Percentiles rank a stretch among this genome's conserved stretches.
phyloP scores from a whole-genome alignment of 2,888 invertebrate species.

The Drosophila nigricruria region DNA sequence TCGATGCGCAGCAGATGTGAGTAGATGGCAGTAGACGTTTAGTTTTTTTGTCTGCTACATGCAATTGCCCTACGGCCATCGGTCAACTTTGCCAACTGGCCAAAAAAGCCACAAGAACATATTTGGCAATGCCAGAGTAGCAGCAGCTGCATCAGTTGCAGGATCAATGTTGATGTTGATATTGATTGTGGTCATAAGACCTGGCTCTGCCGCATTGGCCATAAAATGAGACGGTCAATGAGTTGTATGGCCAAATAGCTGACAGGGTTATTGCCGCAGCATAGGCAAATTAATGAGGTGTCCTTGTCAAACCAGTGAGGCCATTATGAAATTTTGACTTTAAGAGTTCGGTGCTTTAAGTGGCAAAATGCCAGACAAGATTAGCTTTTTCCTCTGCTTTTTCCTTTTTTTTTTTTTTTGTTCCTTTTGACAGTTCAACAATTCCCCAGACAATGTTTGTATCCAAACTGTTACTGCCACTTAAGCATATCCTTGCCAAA shows the following conservation, averaged over 20 bases:
- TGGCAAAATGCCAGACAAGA: conserved; percentile 26
- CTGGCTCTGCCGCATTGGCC: conserved; percentile 34
- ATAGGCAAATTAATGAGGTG: conserved; percentile 74
- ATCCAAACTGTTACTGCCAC: conserved; percentile 76
- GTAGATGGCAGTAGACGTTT: conserved; percentile 7
- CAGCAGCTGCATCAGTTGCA: conserved; percentile 47
- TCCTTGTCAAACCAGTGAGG: conserved; percentile 46
- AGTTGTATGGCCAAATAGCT: conserved; percentile 71
- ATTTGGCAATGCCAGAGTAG: conserved; percentile 60
- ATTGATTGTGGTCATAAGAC: conserved; percentile 56
- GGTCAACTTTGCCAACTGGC: conserved; percentile 65
- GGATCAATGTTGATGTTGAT: conserved; percentile 60
- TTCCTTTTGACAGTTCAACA: conserved; percentile 38
- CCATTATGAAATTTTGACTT: conserved; percentile 48
- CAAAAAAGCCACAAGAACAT: conserved; percentile 77
- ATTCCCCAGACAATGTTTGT: conserved; percentile 74
- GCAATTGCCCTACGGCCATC: conserved; percentile 57
- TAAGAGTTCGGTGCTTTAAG: conserved; percentile 21
- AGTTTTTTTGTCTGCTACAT: conserved; percentile 62
- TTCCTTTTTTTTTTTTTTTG: conserved; percentile 11
- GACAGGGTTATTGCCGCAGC: conserved; percentile 74
- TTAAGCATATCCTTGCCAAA: conserved; percentile 75
- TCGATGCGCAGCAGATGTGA: neutral
- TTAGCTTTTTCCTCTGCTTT: conserved; percentile 29
- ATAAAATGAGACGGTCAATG: conserved; percentile 78